Evolutionary conservation across 2,888 invertebrate species (phyloP), one percentile per base, ranked within the genome.

Genomic region (Phytoseiulus persimilis): DNA sequence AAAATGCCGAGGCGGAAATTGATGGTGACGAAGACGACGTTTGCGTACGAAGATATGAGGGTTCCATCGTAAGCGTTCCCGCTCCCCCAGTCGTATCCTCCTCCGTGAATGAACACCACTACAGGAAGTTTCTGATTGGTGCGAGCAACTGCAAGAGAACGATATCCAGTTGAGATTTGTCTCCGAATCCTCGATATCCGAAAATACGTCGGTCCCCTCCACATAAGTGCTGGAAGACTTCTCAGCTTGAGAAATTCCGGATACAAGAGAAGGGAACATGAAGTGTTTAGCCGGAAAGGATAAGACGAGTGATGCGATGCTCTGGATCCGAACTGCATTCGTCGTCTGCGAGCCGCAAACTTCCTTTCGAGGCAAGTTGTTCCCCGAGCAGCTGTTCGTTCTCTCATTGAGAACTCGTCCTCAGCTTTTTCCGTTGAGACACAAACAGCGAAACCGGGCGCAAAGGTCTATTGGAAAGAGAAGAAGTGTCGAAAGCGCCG

Each of bases 1-100:
- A 97, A 94, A 91, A 97, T 95, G 90, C 98, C 98, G 91, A 98
- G 95, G 91, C 98, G 95, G 93, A 98, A 99, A 94, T 99, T 99
- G 92, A 99, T 95, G 83, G 98, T 98, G 92, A 99, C 97, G 91
- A 98, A 97, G 90, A 99, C 96, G 92, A 98, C 94, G 92, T 95
- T 95, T 90, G 95, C 95, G 91, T 95, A 95, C 92, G 95, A 94
- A 65, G 97, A 96, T 91, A 97, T 94, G 90, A 96, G 96, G 92
- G 96, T 96, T 91, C 96, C 97, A 93, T 97, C 97, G 93, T 96
- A 95, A 90, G 95, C 95, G 93, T 96, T 96, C 91, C 96, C 96
- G 90, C 96, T 95, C 92, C 96, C 96, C 95, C 96, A 96, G 93
- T 96, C 96, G 93, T 96, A 98, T 0, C 97, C 97, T 92, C 98